Evolutionary conservation across 1,140 invertebrate genomes (phyloP).

Genomic region (Octopus bimaculoides): DNA sequence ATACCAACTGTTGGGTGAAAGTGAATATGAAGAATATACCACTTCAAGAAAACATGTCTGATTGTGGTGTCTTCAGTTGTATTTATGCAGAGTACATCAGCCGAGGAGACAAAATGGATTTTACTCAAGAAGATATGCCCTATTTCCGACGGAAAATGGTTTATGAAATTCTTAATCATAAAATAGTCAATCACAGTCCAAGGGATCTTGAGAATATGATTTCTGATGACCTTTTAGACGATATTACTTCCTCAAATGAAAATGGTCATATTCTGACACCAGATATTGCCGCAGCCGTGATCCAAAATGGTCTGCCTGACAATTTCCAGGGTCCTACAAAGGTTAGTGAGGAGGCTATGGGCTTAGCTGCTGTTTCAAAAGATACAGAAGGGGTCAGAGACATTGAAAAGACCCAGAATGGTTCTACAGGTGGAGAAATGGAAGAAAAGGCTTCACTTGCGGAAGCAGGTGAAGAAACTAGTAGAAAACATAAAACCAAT

Average conservation of each 20-base stretch:
- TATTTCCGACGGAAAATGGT: constrained; percentile 7
- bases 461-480: no score
- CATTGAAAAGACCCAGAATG: neutral
- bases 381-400: neutral
- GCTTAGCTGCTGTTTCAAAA: neutral
- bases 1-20: neutral
- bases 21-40: constrained; percentile 4
- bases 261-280: neutral
- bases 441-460: no score
- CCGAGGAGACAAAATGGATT: constrained; percentile 6
- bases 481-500: no score
- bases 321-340: neutral
- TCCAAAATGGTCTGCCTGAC: neutral
- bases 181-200: neutral
- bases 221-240: neutral
- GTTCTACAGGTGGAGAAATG: no score
- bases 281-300: neutral
- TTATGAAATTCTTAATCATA: neutral
- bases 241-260: neutral
- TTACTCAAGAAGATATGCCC: constrained; percentile 5
- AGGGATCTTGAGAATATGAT: neutral
- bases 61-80: constrained; percentile 7
- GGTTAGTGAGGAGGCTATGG: neutral
- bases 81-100: neutral
- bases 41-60: neutral